Base-by-base conservation (phyloP, 2,797 vertebrate genomes). In the Scyliorhinus canicula region DNA sequence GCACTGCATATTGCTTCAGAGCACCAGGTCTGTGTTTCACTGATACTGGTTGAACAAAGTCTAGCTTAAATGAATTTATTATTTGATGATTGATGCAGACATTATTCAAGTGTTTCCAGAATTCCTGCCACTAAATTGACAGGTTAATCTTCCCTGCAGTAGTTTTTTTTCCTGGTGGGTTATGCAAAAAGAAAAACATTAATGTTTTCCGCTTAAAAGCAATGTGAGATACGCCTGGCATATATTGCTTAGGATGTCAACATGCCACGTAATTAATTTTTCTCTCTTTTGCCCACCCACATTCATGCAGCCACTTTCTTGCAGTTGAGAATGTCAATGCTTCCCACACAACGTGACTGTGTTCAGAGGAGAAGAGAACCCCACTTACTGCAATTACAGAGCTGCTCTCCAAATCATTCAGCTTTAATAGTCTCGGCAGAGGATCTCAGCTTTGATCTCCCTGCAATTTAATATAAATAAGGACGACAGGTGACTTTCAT, bases 121-220 rank as follows among this genome's bases (percentile, higher is more conserved):
- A 60, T 90, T 60, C 86, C 55, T 90, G 86, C 40, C 86, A 90
- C 86, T 90, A 63, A 90, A 60, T 57, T n/a, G 55, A 90, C 35
- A 16, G 86, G 14, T 60, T 90, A 90, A 90, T 90, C 86, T 90
- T 90, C 35, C 55, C 35, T 40, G 86, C 55, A 35, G 84, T 28
- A 31, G 28, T 55, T 86, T 65, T 55, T 85, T 5, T 60, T 35
- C 16, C 86, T 9, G 35, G 31, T 40, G 55, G 86, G 55, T 60
- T 57, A 60, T 19, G 35, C 35, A 35, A 90, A 60, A 90, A 90
- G 14, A 60, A 60, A 60, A n/a, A 50, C 50, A 35, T 55, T 57
- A 6, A 55, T 16, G 52, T 55, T 57, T 88, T 55, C 0, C 52
- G 16, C 86, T 90, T 60, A 60, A 90, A 40, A 60, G 86, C 55